phyloP scores from a whole-genome alignment of 1,140 invertebrate genomes.

The Schmidtea mediterranea region DNA sequence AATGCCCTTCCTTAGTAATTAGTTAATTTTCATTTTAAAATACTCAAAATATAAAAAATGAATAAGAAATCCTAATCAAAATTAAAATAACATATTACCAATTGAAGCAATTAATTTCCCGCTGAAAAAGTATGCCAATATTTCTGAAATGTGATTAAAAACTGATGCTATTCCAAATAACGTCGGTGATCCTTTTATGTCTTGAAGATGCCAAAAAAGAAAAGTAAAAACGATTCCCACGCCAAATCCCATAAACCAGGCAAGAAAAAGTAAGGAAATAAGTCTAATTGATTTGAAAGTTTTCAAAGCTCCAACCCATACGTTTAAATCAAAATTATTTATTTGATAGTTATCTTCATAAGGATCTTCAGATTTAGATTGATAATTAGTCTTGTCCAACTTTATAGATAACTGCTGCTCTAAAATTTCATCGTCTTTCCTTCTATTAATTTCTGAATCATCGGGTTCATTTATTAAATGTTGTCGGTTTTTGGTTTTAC shows the following conservation, averaged over 20 bases:
- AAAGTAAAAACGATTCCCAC: constrained; percentile 95
- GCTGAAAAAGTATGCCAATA: constrained; percentile 90
- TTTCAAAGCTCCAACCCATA: constrained; percentile 13
- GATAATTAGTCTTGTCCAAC: neutral
- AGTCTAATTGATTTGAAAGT: constrained; percentile 16
- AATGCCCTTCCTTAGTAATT: too few species aligned
- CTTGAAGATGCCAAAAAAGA: constrained; percentile 91
- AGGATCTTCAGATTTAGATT: neutral
- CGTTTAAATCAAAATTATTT: neutral
- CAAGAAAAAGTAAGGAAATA: constrained; percentile 58
- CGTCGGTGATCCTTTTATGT: constrained; percentile 77
- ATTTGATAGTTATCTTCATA: too few species aligned
- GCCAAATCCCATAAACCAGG: constrained; percentile 98
- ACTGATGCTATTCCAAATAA: constrained; percentile 89
- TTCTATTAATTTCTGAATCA: neutral
- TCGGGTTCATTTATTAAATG: constrained; percentile 1
- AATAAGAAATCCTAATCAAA: too few species aligned
- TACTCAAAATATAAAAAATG: too few species aligned
- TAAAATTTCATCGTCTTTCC: neutral
- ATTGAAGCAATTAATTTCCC: constrained; percentile 47
- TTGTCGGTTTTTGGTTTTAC: neutral
- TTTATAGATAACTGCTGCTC: neutral
- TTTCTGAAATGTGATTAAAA: constrained; percentile 92
- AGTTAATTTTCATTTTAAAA: neutral
- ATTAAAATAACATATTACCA: too few species aligned